Evolutionary conservation across 2,888 invertebrate species (phyloP), one percentile per base, ranked within the genome.

Genomic region (Chymomyza procnemis): DNA sequence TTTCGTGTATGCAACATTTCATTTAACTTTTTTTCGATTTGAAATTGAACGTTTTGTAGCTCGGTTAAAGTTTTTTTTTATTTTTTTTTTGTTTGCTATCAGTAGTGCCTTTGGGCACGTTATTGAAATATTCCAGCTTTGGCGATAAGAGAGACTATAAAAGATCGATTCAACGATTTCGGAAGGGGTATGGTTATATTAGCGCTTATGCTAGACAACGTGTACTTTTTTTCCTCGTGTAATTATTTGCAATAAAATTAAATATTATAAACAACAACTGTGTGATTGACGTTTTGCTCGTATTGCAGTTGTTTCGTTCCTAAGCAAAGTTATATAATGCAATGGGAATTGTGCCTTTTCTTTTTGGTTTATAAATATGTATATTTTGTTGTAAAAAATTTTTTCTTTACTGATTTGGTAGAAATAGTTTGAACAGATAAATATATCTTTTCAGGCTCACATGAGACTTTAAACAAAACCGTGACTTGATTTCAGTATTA

Each of bases 81-180:
- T n/a, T n/a, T n/a, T n/a, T n/a, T n/a, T n/a, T n/a, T n/a, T n/a
- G n/a, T n/a, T 56, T 57, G 65, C 59, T 67, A 57, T 73, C 64
- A 66, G 74, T 61, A 67, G 69, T 71, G 64, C 69, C 74, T 75
- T 83, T 80, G 79, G 77, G 79, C 77, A 73, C 74, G 74, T 79
- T 86, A 79, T 80, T 80, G 72, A 74, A 75, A 73, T 71, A 63
- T 71, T 73, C 71, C 22, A 70, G 69, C 64, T 21, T 12, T 61
- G 64, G 59, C 69, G 86, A 83, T 83, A 86, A 79, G 19, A 54
- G 19, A 1, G 19, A 12, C 48, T n/a, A 22, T 71, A 61, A 61
- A 54, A 47, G 26, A 26, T 26, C 8, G 26, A 26, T 22, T 56
- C 41, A 69, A 67, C 26, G 6, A 26, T 26, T 26, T 1, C 70